Evolutionary conservation across 2,797 vertebrate genomes (phyloP).

Genomic region (Acipenser transmontanus): DNA sequence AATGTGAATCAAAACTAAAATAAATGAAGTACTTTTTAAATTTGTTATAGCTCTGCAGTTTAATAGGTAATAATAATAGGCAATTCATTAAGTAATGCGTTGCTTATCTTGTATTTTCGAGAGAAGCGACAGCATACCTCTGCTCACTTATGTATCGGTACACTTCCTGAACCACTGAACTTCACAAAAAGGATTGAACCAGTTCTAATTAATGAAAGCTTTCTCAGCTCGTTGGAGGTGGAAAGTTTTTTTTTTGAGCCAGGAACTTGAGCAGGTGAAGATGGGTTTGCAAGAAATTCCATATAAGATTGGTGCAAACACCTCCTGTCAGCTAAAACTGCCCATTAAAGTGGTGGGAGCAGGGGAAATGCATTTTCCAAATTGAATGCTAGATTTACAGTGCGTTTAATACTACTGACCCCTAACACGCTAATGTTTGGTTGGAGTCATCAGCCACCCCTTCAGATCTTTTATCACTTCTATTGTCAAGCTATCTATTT

Average conservation of each 20-base stretch:
- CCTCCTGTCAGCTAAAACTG: constrained; percentile 87
- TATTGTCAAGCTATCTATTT: constrained; percentile 99
- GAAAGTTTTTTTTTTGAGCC: constrained; percentile 29
- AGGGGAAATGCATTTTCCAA: constrained; percentile 93
- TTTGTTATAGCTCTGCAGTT: no score
- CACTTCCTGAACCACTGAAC: no score
- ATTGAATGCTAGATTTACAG: constrained; percentile 98
- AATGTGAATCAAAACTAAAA: no score
- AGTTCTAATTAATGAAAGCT: no score
- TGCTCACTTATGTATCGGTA: no score
- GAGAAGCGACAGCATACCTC: no score
- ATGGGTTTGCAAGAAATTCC: constrained; percentile 36
- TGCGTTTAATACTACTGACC: constrained; percentile 82
- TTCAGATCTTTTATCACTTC: constrained; percentile 94
- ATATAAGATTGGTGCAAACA: constrained; percentile 68
- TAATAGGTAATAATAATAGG: no score
- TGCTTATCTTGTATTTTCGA: no score
- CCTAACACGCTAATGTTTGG: constrained; percentile 92
- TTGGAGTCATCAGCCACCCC: constrained; percentile 89
- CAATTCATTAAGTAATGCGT: no score
- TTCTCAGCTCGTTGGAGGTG: not conserved
- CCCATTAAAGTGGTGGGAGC: constrained; percentile 90
- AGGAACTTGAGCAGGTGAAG: constrained; percentile 29
- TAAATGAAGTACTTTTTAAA: no score
- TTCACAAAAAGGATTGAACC: no score